phyloP scores from a whole-genome alignment of 2,113 vertebrate genomes.

The Chaetops frenatus region DNA sequence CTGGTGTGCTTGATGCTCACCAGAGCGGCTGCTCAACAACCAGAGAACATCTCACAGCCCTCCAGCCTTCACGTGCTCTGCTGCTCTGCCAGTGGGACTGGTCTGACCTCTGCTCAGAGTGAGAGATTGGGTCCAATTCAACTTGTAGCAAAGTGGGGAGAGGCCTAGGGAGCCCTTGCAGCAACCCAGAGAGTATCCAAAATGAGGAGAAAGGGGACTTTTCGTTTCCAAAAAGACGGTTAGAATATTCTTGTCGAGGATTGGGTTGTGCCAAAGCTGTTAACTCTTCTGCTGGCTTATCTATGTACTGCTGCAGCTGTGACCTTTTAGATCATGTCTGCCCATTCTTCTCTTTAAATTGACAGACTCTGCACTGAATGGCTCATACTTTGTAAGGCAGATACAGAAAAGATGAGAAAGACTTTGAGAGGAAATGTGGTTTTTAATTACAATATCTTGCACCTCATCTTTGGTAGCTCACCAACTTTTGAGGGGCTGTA shows the following conservation, averaged over 20 bases:
- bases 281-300: neutral
- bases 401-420: neutral
- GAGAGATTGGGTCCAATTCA: neutral
- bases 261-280: neutral
- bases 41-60: neutral
- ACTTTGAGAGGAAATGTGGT: neutral
- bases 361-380: neutral
- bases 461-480: neutral
- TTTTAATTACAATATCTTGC: neutral
- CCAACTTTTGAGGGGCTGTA: neutral
- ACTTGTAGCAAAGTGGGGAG: neutral
- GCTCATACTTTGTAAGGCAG: neutral
- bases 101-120: neutral
- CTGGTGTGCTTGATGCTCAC: neutral
- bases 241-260: neutral
- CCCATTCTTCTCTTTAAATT: neutral
- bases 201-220: neutral
- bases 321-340: neutral
- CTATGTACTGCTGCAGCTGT: neutral
- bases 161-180: neutral
- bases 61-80: neutral
- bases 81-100: fast-evolving
- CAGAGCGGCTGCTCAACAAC: neutral
- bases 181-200: neutral
- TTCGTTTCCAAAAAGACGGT: neutral